Evolutionary conservation across 2,797 vertebrate species (phyloP).

Genomic region (Echiichthys vipera): DNA sequence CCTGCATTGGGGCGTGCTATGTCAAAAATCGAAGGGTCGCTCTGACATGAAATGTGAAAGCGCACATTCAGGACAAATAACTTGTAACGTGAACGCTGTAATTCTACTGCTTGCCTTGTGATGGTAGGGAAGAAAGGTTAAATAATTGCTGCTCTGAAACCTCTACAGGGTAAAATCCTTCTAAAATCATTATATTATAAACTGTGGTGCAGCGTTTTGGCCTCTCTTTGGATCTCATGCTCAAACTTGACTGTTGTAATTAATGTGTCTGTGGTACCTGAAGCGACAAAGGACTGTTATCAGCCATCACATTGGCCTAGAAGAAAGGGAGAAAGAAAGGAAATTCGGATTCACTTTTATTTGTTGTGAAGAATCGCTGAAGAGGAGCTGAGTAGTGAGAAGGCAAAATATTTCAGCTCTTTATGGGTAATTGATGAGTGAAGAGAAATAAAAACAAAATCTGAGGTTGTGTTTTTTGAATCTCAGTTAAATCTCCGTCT

Average conservation of each 20-base stretch:
- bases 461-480: background rate
- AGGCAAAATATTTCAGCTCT: slow-evolving; percentile 3
- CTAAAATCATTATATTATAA: background rate
- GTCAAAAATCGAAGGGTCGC: background rate
- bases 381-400: background rate
- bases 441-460: slow-evolving; percentile 12
- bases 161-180: background rate
- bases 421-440: background rate
- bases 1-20: background rate
- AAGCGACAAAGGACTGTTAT: background rate
- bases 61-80: no score
- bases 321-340: background rate
- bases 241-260: background rate
- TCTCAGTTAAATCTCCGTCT: background rate
- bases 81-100: background rate
- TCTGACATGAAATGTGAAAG: background rate
- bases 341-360: background rate
- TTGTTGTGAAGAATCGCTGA: background rate
- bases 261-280: background rate
- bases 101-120: background rate
- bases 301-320: background rate
- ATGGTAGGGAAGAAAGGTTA: background rate
- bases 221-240: background rate
- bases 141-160: background rate
- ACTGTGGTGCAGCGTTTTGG: background rate